Evolutionary conservation across 1,140 invertebrate species (phyloP).

Genomic region (Danaus plexippus): DNA sequence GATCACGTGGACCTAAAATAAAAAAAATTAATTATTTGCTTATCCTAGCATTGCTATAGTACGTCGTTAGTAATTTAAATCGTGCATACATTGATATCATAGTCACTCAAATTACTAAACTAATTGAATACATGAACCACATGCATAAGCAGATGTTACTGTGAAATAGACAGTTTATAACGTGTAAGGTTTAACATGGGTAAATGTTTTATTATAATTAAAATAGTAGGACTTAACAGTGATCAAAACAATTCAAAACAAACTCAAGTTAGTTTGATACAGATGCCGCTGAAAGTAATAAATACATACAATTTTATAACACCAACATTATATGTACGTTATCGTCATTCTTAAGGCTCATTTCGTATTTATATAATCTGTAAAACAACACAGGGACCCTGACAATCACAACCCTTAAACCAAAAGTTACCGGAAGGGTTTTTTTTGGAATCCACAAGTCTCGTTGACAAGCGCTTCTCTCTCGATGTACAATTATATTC

Average conservation of each 20-base stretch:
- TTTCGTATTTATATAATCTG: not conserved
- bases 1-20: constrained; percentile 51
- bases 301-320: too few relatives aligned
- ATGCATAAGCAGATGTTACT: constrained; percentile 20
- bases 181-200: too few relatives aligned
- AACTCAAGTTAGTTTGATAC: too few relatives aligned
- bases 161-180: constrained; percentile 8
- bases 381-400: constrained; percentile 11
- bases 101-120: too few relatives aligned
- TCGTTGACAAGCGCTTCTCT: constrained; percentile 33
- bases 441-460: constrained; percentile 22
- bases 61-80: too few relatives aligned
- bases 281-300: too few relatives aligned
- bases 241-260: too few relatives aligned
- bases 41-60: not conserved
- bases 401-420: constrained; percentile 27
- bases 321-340: too few relatives aligned
- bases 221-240: too few relatives aligned
- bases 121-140: constrained; percentile 7
- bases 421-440: constrained; percentile 39
- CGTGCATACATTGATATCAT: too few relatives aligned
- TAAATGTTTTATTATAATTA: too few relatives aligned
- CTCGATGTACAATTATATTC: constrained; percentile 76
- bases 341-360: too few relatives aligned
- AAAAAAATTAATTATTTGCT: constrained; percentile 1